phyloP scores from a whole-genome alignment of 2,113 vertebrate genomes.

The Colaptes auratus region DNA sequence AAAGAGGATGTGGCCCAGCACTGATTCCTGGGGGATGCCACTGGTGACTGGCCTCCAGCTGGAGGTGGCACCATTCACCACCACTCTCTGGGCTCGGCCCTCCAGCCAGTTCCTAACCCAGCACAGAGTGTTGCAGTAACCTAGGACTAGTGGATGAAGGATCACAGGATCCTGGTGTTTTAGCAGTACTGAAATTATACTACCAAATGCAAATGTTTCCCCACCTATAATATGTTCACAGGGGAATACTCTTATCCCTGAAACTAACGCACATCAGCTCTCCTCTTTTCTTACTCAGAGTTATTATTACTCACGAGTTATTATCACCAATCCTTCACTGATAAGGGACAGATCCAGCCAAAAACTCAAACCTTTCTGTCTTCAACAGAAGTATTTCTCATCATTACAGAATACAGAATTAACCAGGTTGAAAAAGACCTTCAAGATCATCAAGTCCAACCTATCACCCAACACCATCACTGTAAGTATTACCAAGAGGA shows the following conservation, averaged over 20 bases:
- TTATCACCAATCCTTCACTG: background rate
- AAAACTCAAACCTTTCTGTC: background rate
- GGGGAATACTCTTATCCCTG: background rate
- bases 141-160: background rate
- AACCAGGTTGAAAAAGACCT: no score
- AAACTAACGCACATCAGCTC: background rate
- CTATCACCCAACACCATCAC: no score
- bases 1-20: no score
- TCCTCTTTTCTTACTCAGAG: background rate
- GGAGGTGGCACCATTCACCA: no score
- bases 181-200: background rate
- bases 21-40: no score
- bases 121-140: no score
- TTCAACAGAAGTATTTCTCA: background rate
- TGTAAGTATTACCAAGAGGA: background rate
- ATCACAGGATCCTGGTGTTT: background rate
- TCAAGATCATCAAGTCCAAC: no score
- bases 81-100: no score
- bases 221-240: background rate
- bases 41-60: no score
- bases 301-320: background rate
- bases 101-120: no score
- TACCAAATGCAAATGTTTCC: background rate
- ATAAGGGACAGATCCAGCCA: background rate
- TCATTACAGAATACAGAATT: no score